Evolutionary conservation across 2,888 invertebrate genomes (phyloP).

Genomic region (Drosophila aldrichi): DNA sequence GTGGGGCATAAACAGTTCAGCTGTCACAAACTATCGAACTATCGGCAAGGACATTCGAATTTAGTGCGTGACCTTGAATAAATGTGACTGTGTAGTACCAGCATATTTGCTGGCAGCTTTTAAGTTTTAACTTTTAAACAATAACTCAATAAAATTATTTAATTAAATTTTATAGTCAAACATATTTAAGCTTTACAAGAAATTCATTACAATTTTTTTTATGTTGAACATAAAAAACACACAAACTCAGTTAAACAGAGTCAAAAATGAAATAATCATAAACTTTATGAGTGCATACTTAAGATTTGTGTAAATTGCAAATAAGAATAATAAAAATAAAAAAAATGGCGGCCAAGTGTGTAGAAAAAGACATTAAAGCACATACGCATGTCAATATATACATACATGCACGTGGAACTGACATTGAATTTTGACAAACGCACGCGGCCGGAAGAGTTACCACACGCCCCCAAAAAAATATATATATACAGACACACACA

Average conservation of each 20-base stretch:
- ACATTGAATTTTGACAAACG: constrained; percentile 80
- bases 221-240: constrained; percentile 23
- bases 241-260: constrained; percentile 32
- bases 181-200: neutral
- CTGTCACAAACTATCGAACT: neutral
- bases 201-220: constrained; percentile 19
- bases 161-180: neutral
- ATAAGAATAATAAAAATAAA: constrained; percentile 3
- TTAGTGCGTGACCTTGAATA: constrained; percentile 12
- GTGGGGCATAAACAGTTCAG: constrained; percentile 1
- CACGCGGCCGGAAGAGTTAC: constrained; percentile 58
- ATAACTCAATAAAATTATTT: neutral
- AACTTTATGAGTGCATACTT: constrained; percentile 47
- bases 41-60: constrained; percentile 6
- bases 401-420: constrained; percentile 52
- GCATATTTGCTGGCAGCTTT: neutral
- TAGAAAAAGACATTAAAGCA: constrained; percentile 40
- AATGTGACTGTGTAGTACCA: neutral
- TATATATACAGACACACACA: constrained; percentile 1
- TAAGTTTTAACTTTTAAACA: neutral
- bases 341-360: constrained; percentile 68
- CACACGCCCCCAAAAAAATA: constrained; percentile 37
- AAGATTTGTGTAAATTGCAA: constrained; percentile 33
- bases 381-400: constrained; percentile 10
- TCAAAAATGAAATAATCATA: constrained; percentile 30